Percentiles rank a stretch among this genome's conserved stretches.
Evolutionary conservation across 1,140 invertebrate genomes (phyloP).

Genomic region (Piezodorus guildinii): DNA sequence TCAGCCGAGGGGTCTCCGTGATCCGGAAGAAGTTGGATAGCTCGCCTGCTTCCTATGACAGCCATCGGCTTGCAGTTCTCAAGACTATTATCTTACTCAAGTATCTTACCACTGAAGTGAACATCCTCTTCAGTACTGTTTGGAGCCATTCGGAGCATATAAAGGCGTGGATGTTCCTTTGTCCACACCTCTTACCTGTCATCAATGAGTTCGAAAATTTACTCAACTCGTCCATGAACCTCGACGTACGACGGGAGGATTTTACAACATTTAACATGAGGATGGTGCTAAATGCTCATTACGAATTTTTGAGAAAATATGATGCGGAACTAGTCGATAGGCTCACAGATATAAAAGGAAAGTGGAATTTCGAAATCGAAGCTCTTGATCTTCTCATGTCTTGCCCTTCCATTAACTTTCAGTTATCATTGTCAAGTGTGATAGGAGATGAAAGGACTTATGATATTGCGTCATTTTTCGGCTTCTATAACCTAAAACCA

Average conservation of each 20-base stretch:
- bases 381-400: background rate
- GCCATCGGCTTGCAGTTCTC: background rate
- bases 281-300: background rate
- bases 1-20: too few relatives aligned
- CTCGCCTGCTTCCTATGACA: background rate
- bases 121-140: background rate
- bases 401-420: constrained; percentile 7
- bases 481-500: constrained; percentile 10
- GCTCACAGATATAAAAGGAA: background rate
- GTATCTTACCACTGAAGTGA: background rate
- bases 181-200: background rate
- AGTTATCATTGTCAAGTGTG: background rate
- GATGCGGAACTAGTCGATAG: background rate
- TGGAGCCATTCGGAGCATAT: background rate
- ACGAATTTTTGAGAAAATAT: background rate
- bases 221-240: background rate
- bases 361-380: background rate
- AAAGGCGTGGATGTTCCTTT: background rate
- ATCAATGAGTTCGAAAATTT: background rate
- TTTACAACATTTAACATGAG: constrained; percentile 2
- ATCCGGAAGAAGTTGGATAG: background rate
- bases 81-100: background rate
- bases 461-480: background rate
- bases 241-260: background rate
- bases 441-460: background rate